Conservation (phyloP, 2,113 vertebrate species). For the Crocuta crocuta region DNA sequence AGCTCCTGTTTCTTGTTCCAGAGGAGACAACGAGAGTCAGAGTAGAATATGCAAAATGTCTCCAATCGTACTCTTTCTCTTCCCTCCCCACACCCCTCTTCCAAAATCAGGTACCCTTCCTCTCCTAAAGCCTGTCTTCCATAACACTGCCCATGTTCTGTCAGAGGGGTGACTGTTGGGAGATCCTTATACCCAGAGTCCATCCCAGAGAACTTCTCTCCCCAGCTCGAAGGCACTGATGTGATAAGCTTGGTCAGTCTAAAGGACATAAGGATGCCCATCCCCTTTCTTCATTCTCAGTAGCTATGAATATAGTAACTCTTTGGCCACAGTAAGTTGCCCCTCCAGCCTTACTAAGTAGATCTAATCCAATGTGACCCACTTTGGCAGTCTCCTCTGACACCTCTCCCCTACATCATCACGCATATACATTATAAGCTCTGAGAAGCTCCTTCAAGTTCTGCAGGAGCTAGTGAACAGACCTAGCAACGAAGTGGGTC, state of each 20-base stretch:
- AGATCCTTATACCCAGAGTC: background rate
- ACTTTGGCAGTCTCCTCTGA: background rate
- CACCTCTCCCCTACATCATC: background rate
- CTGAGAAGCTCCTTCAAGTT: constrained; percentile 25
- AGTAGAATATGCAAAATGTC: background rate
- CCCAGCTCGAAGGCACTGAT: background rate
- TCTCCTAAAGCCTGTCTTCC: constrained; percentile 17
- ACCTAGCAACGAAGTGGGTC: background rate
- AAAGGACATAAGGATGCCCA: background rate
- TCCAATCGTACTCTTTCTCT: background rate
- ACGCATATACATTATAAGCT: background rate
- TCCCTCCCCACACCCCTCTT: background rate
- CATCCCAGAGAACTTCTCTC: background rate
- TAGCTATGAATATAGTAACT: background rate
- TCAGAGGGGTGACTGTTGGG: background rate
- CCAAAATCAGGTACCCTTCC: constrained; percentile 3
- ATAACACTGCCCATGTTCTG: background rate
- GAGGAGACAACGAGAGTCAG: constrained; percentile 53
- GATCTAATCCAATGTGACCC: background rate
- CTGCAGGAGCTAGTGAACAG: background rate
- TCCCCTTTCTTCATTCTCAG: background rate
- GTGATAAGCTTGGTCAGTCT: background rate
- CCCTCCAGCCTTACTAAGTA: background rate
- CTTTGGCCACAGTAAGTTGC: background rate
- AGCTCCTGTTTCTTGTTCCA: constrained; percentile 93